Evolutionary conservation across 1,140 invertebrate species (phyloP), one percentile per base, ranked within the genome.

Genomic region (Pemphigus obesinymphae): DNA sequence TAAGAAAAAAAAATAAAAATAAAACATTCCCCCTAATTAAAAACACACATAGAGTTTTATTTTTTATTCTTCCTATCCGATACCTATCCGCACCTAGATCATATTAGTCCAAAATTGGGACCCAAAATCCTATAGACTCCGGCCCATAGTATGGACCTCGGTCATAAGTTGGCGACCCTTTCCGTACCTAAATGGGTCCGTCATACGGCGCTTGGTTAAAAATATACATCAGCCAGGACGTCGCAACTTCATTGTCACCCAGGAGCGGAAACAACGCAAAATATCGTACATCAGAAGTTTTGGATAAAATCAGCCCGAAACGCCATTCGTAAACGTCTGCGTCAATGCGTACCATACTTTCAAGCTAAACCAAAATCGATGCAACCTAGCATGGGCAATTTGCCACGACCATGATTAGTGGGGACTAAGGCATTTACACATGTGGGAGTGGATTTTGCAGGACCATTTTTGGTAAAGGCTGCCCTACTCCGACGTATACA

Each of bases 371-470:
- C 40, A 2, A 58, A 48, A 11, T 6, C 34, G 2, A 45, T 34
- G 20, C 43, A 82, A 66, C 84, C 80, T 3, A 10, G 84, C 15
- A 88, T 88, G 87, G 86, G 83, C 13, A 61, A 85, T 78, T 72
- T 88, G 8, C 86, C 86, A 1, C 29, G 23, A 23, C 37, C 82
- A 61, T 50, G 87, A 48, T 83, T 88, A 0, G 83, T 26, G 23
- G 81, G 83, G 10, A 45, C 84, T 7, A 68, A 82, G 29, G 70
- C 86, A 0, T 88, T 89, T 83, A n/a, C 76, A 43, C 82, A 85
- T 31, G 82, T 83, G 26, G 88, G 87, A 20, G 82, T 87, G 0
- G 88, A 88, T 82, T 88, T 85, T 82, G 86, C 85, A 11, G 88
- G 88, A 0, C 88, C 88, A 0, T 86, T 89, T 37, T 7, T 43